Conservation (phyloP, 2,797 vertebrate species). For the Scomberomorus guttatus region DNA sequence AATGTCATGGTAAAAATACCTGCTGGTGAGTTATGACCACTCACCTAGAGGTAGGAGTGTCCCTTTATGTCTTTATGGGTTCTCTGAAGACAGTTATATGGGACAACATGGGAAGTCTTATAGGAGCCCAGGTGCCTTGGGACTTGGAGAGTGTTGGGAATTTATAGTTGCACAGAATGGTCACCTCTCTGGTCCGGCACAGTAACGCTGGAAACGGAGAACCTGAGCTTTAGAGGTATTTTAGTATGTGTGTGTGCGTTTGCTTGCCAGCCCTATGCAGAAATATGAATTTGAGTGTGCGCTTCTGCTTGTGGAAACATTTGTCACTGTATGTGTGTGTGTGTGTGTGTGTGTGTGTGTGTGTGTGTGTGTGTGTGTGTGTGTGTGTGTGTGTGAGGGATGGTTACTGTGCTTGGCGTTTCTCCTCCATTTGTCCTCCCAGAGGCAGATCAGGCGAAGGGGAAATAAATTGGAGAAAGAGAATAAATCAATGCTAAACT, state of each 20-base stretch:
- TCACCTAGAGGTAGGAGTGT: conserved; percentile 73
- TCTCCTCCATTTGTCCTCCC: conserved; percentile 85
- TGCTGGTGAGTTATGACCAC: conserved; percentile 78
- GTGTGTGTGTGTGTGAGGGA: conserved; percentile 45
- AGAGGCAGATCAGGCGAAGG: conserved; percentile 80
- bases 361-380: conserved; percentile 13
- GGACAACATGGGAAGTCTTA: conserved; percentile 78
- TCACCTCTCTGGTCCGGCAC: conserved; percentile 53
- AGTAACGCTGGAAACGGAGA: conserved; percentile 38
- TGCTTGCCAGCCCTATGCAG: conserved; percentile 10
- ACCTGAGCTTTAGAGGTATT: conserved; percentile 34
- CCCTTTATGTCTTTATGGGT: conserved; percentile 82
- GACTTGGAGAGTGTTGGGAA: conserved; percentile 63
- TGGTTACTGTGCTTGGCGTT: conserved; percentile 70
- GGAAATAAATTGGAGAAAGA: conserved; percentile 85
- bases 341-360: conserved; percentile 19
- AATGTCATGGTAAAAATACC: conserved; percentile 79
- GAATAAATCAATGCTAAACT: conserved; percentile 87
- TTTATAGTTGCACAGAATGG: conserved; percentile 72
- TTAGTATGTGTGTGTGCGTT: conserved; percentile 16
- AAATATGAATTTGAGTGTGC: conserved; percentile 58
- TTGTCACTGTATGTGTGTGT: conserved; percentile 46
- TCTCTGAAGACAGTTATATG: conserved; percentile 79
- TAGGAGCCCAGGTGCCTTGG: conserved; percentile 71
- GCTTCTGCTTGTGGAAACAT: conserved; percentile 50